Percentiles rank a stretch among this genome's conserved stretches.
These are phyloP conservation scores for Meteorus colon DNA, from an alignment of 2,888 invertebrate genomes.

Conservation along the genomic window DNA sequence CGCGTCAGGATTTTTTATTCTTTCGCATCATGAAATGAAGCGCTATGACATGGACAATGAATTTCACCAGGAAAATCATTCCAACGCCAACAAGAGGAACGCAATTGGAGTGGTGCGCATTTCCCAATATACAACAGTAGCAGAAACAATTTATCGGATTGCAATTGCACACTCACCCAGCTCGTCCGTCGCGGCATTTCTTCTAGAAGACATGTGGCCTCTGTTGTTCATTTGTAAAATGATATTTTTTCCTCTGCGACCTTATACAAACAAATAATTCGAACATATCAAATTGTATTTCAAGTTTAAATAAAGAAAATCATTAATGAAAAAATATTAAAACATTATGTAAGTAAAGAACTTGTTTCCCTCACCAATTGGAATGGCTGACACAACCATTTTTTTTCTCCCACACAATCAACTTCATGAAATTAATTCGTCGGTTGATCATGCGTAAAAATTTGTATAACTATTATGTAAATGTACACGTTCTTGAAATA, in stretches of 20 bases:
- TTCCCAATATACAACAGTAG: slow-evolving; percentile 83
- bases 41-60: slow-evolving; percentile 90
- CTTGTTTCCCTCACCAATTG: slow-evolving; percentile 90
- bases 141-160: slow-evolving; percentile 77
- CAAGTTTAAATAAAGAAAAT: not conserved
- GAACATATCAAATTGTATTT: slow-evolving; percentile 3
- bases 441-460: slow-evolving; percentile 55
- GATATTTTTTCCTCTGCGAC: slow-evolving; percentile 73
- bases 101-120: slow-evolving; percentile 88
- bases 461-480: not conserved
- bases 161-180: slow-evolving; percentile 75
- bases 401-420: slow-evolving; percentile 80
- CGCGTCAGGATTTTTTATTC: slow-evolving; percentile 84
- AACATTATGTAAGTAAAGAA: slow-evolving; percentile 74
- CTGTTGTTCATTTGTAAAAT: slow-evolving; percentile 77
- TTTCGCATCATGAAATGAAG: slow-evolving; percentile 78
- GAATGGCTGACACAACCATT: slow-evolving; percentile 71
- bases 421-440: slow-evolving; percentile 81
- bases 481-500: not conserved
- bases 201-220: slow-evolving; percentile 77
- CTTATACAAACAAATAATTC: slow-evolving; percentile 60
- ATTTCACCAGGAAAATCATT: slow-evolving; percentile 81
- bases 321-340: not conserved
- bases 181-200: slow-evolving; percentile 82
- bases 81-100: slow-evolving; percentile 84